phyloP scores from a whole-genome alignment of 2,888 invertebrate species.

The Lymantria dispar region DNA sequence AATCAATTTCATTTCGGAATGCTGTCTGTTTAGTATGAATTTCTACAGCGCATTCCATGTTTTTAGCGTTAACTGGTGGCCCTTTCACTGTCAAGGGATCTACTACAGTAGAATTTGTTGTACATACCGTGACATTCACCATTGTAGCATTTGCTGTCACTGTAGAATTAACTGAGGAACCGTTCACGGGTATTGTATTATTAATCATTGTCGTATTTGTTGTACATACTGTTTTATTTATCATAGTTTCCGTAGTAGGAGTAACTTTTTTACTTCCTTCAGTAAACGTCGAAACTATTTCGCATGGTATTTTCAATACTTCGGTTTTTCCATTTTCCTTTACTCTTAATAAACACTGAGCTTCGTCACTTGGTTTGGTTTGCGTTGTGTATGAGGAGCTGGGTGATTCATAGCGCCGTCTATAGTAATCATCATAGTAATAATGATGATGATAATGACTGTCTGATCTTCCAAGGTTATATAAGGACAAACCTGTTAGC shows the following conservation, averaged over 20 bases:
- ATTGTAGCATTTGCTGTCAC: slow-evolving; percentile 29
- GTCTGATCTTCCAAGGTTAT: slow-evolving; percentile 69
- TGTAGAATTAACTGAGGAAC: slow-evolving; percentile 8
- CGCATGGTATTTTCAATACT: slow-evolving; percentile 65
- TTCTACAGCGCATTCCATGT: slow-evolving; percentile 61
- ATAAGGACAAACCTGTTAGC: slow-evolving; percentile 64
- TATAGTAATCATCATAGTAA: slow-evolving; percentile 69
- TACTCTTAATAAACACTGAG: slow-evolving; percentile 58
- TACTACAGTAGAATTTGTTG: slow-evolving; percentile 36
- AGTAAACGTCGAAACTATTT: slow-evolving; percentile 72
- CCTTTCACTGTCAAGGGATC: slow-evolving; percentile 63
- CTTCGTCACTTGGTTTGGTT: slow-evolving; percentile 43
- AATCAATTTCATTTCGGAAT: slow-evolving; percentile 54
- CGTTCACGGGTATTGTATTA: slow-evolving; percentile 19
- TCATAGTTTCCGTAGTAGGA: slow-evolving; percentile 28
- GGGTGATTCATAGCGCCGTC: slow-evolving; percentile 45
- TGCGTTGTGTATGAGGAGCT: slow-evolving; percentile 24
- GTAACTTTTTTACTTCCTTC: slow-evolving; percentile 47
- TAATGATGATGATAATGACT: slow-evolving; percentile 58
- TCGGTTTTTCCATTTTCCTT: slow-evolving; percentile 54
- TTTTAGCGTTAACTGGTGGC: slow-evolving; percentile 40
- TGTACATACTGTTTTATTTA: slow-evolving; percentile 53
- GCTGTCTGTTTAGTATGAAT: slow-evolving; percentile 50
- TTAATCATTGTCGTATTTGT: slow-evolving; percentile 49
- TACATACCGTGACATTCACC: slow-evolving; percentile 46